Evolutionary conservation across 2,888 invertebrate genomes (phyloP).

Genomic region (Eristalinus sepulchralis): DNA sequence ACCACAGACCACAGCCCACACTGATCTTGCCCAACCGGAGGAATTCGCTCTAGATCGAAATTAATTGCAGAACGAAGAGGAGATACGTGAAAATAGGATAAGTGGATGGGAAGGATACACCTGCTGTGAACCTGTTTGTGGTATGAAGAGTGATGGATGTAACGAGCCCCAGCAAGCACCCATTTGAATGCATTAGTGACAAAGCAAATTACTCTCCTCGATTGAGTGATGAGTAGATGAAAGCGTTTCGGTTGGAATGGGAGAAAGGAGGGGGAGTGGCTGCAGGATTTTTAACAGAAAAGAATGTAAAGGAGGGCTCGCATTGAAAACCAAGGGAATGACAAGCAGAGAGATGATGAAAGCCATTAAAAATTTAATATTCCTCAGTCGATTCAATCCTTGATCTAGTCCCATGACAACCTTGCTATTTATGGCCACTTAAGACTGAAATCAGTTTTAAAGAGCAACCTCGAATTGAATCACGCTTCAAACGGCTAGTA

Average conservation of each 20-base stretch:
- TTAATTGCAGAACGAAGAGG: conserved; percentile 38
- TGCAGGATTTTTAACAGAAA: no score
- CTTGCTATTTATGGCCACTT: no score
- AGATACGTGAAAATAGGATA: conserved; percentile 22
- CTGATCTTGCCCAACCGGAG: conserved; percentile 11
- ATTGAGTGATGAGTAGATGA: conserved; percentile 19
- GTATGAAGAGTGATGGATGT: conserved; percentile 10
- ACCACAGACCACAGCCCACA: conserved; percentile 35
- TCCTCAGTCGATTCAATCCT: no score
- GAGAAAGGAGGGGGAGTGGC: no score
- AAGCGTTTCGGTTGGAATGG: not conserved
- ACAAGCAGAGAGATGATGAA: no score
- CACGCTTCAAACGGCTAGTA: not conserved
- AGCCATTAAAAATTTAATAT: no score
- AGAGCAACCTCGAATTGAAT: not conserved
- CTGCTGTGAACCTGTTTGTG: conserved; percentile 43
- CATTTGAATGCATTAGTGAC: conserved; percentile 4
- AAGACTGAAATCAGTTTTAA: not conserved
- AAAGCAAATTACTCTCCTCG: conserved; percentile 21
- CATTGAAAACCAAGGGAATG: no score
- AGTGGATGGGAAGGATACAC: conserved; percentile 17
- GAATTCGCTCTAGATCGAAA: conserved; percentile 58
- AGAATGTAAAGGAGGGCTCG: no score
- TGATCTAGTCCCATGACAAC: no score
- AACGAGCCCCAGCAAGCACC: conserved; percentile 20